A percentile compares a stretch with the other conserved stretches of the same genome.
phyloP scores from a whole-genome alignment of 2,797 vertebrate genomes.

The Sebastes miniatus region DNA sequence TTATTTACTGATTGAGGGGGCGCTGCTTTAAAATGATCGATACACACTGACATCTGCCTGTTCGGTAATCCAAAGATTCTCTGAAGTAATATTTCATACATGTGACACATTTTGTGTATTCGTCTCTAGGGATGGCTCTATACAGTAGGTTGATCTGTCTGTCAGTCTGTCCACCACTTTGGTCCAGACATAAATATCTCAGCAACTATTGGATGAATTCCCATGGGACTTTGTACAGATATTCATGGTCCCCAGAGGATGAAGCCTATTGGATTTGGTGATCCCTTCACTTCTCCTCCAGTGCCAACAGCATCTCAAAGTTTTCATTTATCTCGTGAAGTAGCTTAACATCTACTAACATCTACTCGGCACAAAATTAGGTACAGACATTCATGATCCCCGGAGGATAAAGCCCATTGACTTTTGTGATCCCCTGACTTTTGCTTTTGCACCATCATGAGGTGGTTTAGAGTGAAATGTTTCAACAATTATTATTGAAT shows the following conservation, averaged over 20 bases:
- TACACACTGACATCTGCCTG: not conserved
- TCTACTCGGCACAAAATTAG: no score
- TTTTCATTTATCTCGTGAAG: no score
- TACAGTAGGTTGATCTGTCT: not conserved
- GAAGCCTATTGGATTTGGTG: rapidly evolving
- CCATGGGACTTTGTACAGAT: rapidly evolving
- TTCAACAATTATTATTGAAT: not conserved
- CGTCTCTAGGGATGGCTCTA: not conserved
- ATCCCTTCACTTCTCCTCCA: no score
- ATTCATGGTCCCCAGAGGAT: not conserved
- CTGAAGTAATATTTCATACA: conserved; percentile 7
- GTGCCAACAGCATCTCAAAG: no score
- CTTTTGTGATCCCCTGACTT: not conserved
- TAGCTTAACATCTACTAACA: no score
- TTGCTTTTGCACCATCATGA: not conserved
- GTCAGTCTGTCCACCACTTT: not conserved
- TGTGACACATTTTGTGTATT: not conserved
- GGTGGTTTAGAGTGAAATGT: not conserved
- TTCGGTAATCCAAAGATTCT: conserved; percentile 20
- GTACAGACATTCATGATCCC: no score
- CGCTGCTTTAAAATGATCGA: not conserved
- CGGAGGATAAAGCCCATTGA: not conserved
- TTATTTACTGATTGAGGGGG: conserved; percentile 13
- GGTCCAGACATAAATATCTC: not conserved
- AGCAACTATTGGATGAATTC: not conserved